Evolutionary conservation across 2,888 invertebrate genomes (phyloP).

Genomic region (Celastrina argiolus): DNA sequence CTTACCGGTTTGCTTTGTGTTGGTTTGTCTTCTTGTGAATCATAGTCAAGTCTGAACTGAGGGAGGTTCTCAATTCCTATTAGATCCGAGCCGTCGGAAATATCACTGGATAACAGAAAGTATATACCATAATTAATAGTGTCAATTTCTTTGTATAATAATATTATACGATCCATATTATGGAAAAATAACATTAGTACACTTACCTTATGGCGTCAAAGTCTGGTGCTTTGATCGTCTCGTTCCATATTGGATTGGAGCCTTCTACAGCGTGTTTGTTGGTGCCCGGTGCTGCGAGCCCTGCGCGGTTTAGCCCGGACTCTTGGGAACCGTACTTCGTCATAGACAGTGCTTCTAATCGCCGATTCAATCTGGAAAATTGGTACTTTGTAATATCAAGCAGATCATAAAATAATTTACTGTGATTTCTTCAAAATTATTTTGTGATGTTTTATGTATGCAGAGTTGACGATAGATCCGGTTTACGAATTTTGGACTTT

Average conservation of each 20-base stretch:
- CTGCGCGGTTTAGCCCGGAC: conserved; percentile 77
- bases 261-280: conserved; percentile 84
- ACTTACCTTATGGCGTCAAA: conserved; percentile 74
- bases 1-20: conserved; percentile 32
- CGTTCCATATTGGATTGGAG: conserved; percentile 84
- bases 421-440: not conserved
- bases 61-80: conserved; percentile 82
- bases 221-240: conserved; percentile 65
- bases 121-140: not conserved
- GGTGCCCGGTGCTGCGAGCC: conserved; percentile 79
- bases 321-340: conserved; percentile 81
- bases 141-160: not conserved
- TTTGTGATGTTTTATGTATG: not conserved
- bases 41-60: conserved; percentile 72
- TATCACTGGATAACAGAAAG: conserved; percentile 57
- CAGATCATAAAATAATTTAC: too few species aligned
- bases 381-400: not conserved
- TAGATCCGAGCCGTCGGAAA: conserved; percentile 81
- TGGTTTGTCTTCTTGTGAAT: conserved; percentile 44
- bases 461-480: too few species aligned
- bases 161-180: too few species aligned
- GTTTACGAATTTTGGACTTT: too few species aligned
- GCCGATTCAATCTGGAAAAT: conserved; percentile 71
- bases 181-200: not conserved
- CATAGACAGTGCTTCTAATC: conserved; percentile 79